Percentiles rank a stretch among this genome's conserved stretches.
phyloP scores from a whole-genome alignment of 2,113 vertebrate genomes.

The Loxodonta africana region DNA sequence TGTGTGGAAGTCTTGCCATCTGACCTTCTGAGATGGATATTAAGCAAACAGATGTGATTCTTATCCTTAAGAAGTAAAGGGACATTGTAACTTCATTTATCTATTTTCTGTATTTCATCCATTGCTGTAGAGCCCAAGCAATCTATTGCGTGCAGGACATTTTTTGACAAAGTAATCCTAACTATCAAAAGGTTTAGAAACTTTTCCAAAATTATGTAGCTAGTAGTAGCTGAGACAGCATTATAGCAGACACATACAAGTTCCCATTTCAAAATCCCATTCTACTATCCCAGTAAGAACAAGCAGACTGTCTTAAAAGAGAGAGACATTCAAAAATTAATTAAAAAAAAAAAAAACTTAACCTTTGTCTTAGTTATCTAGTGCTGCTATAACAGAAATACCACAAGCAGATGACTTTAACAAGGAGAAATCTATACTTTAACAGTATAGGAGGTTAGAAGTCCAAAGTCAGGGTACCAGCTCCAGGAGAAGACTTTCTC shows the following conservation, averaged over 20 bases:
- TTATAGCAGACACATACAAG: neutral
- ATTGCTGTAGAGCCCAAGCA: neutral
- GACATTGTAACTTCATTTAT: neutral
- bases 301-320: neutral
- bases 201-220: neutral
- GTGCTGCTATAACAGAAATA: too few relatives aligned
- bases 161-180: neutral
- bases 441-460: too few relatives aligned
- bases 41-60: neutral
- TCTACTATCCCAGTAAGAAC: neutral
- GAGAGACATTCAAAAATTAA: neutral
- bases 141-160: too few relatives aligned
- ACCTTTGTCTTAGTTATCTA: too few relatives aligned
- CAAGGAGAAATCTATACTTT: too few relatives aligned
- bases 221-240: constrained; percentile 44
- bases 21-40: neutral
- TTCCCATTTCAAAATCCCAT: neutral
- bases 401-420: too few relatives aligned
- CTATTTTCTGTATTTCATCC: neutral
- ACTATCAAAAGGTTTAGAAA: constrained; percentile 3
- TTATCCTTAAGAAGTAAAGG: neutral
- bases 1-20: neutral
- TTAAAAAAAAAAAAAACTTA: neutral
- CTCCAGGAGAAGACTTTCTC: too few relatives aligned
- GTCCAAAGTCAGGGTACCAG: too few relatives aligned